These are phyloP conservation scores for Galaxias olidus DNA, from an alignment of 2,797 vertebrate genomes.

Conservation along the genomic window DNA sequence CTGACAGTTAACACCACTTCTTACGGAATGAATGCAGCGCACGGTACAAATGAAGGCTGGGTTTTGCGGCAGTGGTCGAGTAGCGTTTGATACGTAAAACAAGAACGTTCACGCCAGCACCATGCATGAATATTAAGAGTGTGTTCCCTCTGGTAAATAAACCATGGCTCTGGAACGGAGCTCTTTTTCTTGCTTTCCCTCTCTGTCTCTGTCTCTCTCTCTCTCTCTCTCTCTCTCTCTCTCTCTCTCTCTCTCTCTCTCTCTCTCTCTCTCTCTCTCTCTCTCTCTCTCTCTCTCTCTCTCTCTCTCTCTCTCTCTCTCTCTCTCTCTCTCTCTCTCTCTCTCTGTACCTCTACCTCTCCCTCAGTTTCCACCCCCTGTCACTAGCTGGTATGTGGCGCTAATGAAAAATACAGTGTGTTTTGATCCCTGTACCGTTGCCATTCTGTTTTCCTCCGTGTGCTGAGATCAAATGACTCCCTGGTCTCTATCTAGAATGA, in stretches of 20 bases:
- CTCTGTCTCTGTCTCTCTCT: neutral
- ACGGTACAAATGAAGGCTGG: conserved; percentile 19
- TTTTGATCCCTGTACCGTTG: conserved; percentile 58
- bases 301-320: neutral
- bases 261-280: neutral
- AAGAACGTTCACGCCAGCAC: conserved; percentile 51
- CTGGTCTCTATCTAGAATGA: conserved; percentile 56
- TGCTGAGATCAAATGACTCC: conserved; percentile 58
- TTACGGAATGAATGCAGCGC: conserved; percentile 15
- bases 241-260: conserved; percentile 28
- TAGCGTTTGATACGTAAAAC: conserved; percentile 52
- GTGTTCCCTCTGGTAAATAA: conserved; percentile 59
- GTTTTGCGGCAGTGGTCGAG: conserved; percentile 13
- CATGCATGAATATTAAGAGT: conserved; percentile 53
- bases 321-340: neutral
- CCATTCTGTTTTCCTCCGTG: conserved; percentile 60
- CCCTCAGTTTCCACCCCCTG: conserved; percentile 65
- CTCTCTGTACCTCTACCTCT: conserved; percentile 2
- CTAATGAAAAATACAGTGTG: conserved; percentile 63
- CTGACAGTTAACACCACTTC: neutral
- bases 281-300: neutral
- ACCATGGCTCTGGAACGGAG: conserved; percentile 40
- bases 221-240: neutral
- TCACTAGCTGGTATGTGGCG: conserved; percentile 62
- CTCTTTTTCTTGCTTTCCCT: neutral